Conservation (phyloP, 2,113 vertebrate species). For the Poecilia latipinna region DNA sequence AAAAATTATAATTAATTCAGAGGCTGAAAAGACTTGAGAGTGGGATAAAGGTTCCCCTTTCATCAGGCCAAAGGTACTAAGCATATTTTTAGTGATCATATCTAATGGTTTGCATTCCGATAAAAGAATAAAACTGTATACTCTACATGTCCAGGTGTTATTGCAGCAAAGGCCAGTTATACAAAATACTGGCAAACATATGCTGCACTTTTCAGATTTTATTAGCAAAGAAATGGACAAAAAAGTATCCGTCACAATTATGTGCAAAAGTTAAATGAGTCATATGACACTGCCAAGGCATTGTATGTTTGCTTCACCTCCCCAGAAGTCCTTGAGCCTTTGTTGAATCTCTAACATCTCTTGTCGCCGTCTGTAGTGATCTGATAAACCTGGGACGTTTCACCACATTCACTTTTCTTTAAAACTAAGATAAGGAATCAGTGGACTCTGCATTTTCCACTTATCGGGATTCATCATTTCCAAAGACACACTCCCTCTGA, state of each 20-base stretch:
- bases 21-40: neutral
- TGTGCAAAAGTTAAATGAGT: neutral
- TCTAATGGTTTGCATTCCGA: no score
- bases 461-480: constrained; percentile 45
- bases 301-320: neutral
- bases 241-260: no score
- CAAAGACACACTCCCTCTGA: constrained; percentile 25
- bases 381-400: constrained; percentile 30
- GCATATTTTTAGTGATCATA: no score
- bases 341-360: constrained; percentile 27
- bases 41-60: no score
- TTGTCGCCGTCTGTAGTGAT: constrained; percentile 9
- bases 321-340: constrained; percentile 18
- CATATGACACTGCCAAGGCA: neutral
- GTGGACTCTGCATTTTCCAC: constrained; percentile 38
- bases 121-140: neutral
- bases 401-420: constrained; percentile 20
- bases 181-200: neutral
- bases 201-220: neutral
- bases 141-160: neutral
- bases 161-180: neutral
- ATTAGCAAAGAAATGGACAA: no score
- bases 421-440: constrained; percentile 35
- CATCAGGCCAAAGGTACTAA: no score
- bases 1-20: neutral